These are phyloP conservation scores for Pempheris klunzingeri DNA, from an alignment of 2,797 vertebrate genomes.

Conservation along the genomic window DNA sequence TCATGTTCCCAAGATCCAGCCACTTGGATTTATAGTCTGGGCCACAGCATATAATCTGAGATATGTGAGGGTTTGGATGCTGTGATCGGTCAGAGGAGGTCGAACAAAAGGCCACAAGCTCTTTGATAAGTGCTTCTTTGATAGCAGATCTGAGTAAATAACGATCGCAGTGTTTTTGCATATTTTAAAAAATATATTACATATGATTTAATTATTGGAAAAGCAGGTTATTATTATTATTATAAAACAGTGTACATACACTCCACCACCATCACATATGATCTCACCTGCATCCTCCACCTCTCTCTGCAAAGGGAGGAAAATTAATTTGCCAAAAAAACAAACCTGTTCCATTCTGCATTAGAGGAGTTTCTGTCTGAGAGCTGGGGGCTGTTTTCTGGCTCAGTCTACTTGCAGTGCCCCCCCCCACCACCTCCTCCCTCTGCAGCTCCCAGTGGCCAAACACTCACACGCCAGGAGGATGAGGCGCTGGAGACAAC, in stretches of 20 bases:
- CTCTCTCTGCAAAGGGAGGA: not conserved
- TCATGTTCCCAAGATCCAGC: not conserved
- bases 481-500: conserved; percentile 63
- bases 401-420: not conserved
- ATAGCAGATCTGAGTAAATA: too few relatives aligned
- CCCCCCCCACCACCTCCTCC: not conserved
- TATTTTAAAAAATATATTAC: too few relatives aligned
- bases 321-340: not conserved
- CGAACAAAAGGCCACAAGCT: not conserved
- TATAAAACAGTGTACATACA: too few relatives aligned
- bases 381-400: not conserved
- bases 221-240: not conserved
- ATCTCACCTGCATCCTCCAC: not conserved
- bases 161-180: too few relatives aligned
- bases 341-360: not conserved
- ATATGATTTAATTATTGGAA: not conserved
- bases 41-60: conserved; percentile 1
- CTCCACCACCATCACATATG: too few relatives aligned
- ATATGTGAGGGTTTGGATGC: not conserved
- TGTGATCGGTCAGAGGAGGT: not conserved
- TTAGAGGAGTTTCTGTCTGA: not conserved
- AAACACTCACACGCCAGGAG: conserved; percentile 56
- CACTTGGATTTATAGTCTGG: not conserved
- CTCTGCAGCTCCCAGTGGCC: conserved; percentile 38
- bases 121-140: not conserved